Base-by-base conservation (phyloP, 2,888 invertebrate genomes). In the Macrophya annulata region DNA sequence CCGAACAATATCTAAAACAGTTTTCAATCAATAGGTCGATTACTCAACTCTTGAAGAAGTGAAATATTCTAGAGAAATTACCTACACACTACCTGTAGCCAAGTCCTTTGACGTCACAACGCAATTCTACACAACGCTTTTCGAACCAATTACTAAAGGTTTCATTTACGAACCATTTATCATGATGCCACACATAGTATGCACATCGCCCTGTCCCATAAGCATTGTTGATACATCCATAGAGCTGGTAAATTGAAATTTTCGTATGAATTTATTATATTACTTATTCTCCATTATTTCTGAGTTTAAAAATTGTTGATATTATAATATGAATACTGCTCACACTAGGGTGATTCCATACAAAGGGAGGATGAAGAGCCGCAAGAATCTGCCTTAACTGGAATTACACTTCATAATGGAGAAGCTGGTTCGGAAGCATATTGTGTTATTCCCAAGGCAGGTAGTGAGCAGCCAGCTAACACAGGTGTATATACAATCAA, bases 101-200 rank as follows among this genome's bases (percentile, higher is more conserved):
- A 96, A 96, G 91, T 96, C 97, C 21, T 96, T 97, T 93, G 96
- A 96, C 90, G 95, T 96, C 1, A 93, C 94, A 3, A 96, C 96
- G 10, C 95, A 95, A 90, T 97, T 96, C 94, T 94, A 96, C 86
- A 95, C 96, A 8, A 94, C 95, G 91, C 94, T 95, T 87, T 96
- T 96, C 90, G 96, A 96, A 90, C 94, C 95, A 37, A 94, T 96
- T 86, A 94, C 95, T 4, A 96, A 96, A 90, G 96, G 96, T 89
- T 96, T 96, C 92, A 94, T 96, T 48, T 95, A 95, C 89, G 96
- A 97, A 91, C 95, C 96, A 4, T 96, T 96, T 90, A 94, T 96
- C 88, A 94, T 96, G 25, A 96, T 96, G 95, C 96, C 96, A 76
- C 95, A 96, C 89, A 95, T 97, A 77, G 95, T 95, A 88, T 96